Evolutionary conservation across 2,797 vertebrate genomes (phyloP).

Genomic region (Okamejei kenojei): DNA sequence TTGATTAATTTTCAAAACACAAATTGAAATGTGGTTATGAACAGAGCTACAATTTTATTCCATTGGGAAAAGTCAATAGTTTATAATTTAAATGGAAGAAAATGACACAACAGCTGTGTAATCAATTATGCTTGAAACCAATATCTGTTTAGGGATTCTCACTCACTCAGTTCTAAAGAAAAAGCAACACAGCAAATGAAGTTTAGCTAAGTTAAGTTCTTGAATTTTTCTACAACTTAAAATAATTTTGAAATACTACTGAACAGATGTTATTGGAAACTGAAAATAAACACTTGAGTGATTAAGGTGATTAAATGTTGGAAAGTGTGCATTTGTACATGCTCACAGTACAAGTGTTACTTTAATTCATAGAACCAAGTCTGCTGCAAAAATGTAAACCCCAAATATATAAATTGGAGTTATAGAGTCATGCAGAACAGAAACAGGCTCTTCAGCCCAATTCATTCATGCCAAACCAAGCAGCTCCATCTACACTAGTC

Average conservation of each 20-base stretch:
- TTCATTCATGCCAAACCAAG: too few species aligned
- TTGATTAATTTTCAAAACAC: slow-evolving; percentile 1
- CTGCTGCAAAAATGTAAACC: background rate
- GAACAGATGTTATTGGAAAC: background rate
- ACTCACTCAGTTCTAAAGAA: background rate
- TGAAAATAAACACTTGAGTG: background rate
- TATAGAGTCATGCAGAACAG: too few species aligned
- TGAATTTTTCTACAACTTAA: background rate
- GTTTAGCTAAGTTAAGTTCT: background rate
- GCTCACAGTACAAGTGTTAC: background rate
- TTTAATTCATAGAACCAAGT: background rate
- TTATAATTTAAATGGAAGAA: background rate
- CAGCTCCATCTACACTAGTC: too few species aligned
- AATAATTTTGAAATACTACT: background rate
- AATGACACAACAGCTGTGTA: background rate
- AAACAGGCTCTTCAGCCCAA: too few species aligned
- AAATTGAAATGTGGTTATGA: background rate
- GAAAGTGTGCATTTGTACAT: background rate
- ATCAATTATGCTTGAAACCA: background rate
- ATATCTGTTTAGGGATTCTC: background rate
- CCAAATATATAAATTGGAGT: too few species aligned
- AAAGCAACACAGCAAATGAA: background rate
- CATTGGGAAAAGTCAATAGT: background rate
- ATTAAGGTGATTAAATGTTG: background rate
- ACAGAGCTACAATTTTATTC: background rate